Percentiles rank a stretch among this genome's conserved stretches.
Evolutionary conservation across 1,140 invertebrate species (phyloP).

Genomic region (Brachionus plicatilis): DNA sequence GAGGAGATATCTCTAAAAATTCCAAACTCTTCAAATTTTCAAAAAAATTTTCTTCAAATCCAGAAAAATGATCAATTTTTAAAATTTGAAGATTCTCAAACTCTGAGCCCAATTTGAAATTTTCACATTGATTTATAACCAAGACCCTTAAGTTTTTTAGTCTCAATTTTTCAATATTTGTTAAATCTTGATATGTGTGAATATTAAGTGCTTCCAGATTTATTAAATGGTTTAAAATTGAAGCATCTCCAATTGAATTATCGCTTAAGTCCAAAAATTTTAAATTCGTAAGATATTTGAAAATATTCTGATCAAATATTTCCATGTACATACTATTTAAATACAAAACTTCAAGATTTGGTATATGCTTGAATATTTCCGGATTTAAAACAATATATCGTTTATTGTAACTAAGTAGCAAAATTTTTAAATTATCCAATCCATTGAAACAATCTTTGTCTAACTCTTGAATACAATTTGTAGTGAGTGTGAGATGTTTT

Average conservation of each 20-base stretch:
- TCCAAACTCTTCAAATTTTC: background rate
- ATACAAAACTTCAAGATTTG: background rate
- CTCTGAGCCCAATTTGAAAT: background rate
- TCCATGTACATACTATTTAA: background rate
- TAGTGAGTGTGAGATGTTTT: background rate
- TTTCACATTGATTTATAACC: background rate
- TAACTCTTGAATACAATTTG: background rate
- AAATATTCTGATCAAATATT: background rate
- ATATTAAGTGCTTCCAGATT: background rate
- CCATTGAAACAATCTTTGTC: background rate
- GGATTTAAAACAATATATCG: background rate
- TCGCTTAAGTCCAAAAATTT: background rate
- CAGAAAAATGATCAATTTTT: background rate
- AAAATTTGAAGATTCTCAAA: background rate
- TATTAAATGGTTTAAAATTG: background rate
- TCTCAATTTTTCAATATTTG: background rate
- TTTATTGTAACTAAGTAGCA: background rate
- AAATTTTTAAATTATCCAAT: background rate
- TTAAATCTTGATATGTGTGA: background rate
- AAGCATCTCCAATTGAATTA: background rate
- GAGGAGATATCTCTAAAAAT: background rate
- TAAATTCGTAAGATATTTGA: background rate
- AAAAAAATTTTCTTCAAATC: background rate
- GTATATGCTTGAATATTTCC: background rate
- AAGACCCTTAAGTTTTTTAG: background rate